Evolutionary conservation across 2,113 vertebrate species (phyloP).

Genomic region (Lathamus discolor): DNA sequence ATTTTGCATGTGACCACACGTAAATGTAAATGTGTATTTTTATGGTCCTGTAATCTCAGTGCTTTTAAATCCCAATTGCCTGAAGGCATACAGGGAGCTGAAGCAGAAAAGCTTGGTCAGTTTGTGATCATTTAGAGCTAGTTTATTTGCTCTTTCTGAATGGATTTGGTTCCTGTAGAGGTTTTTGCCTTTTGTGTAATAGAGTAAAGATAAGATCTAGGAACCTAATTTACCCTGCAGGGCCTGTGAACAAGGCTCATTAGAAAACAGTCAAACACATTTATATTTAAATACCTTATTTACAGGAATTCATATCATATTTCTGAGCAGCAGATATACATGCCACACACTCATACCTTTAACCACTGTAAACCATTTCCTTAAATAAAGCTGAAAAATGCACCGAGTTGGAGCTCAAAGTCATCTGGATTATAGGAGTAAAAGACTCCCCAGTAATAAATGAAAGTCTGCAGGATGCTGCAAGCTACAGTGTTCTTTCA

Average conservation of each 20-base stretch:
- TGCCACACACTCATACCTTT: not conserved
- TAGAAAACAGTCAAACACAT: constrained; percentile 58
- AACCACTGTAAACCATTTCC: not conserved
- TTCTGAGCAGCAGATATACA: not conserved
- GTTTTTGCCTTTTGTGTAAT: constrained; percentile 55
- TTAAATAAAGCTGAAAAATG: constrained; percentile 16
- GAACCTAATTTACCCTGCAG: constrained; percentile 66
- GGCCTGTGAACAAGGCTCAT: constrained; percentile 60
- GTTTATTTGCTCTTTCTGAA: constrained; percentile 78
- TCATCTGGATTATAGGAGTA: not conserved
- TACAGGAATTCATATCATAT: constrained; percentile 26
- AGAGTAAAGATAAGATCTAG: constrained; percentile 62
- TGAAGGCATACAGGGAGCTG: constrained; percentile 71
- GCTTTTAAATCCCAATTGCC: constrained; percentile 71
- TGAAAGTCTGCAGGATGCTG: not conserved
- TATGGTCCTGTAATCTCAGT: constrained; percentile 75
- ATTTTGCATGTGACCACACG: constrained; percentile 78
- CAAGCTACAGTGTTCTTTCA: not conserved
- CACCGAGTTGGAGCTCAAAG: not conserved
- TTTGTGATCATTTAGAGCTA: constrained; percentile 82
- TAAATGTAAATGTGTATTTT: constrained; percentile 80
- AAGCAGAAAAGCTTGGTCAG: constrained; percentile 75
- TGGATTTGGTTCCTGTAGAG: constrained; percentile 61
- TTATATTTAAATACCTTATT: constrained; percentile 61
- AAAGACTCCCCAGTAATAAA: not conserved